Evolutionary conservation across 2,888 invertebrate species (phyloP), one percentile per base, ranked within the genome.

Genomic region (Acanthoscelides obtectus): DNA sequence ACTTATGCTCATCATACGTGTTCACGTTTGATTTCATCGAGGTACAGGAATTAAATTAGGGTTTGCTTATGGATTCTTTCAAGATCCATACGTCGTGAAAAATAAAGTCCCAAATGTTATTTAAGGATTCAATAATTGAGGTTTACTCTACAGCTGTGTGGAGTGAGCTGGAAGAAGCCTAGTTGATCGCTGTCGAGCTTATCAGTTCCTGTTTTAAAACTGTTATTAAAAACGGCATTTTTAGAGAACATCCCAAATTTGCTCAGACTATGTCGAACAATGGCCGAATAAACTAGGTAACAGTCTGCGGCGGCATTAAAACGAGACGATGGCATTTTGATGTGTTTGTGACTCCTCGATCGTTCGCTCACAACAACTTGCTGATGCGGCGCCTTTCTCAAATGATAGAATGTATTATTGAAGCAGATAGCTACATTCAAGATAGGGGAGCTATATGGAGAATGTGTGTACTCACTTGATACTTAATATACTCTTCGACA

Each of bases 251-350:
- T 5, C 6, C 25, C 25, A 45, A 45, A 45, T 45, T 76, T 76
- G 76, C 77, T 75, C 72, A 77, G 76, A 77, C 80, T 80, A 79
- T 81, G 12, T 12, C 12, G 45, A 81, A 82, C 81, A 81, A 82
- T 80, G 77, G 81, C 81, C 78, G 79, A 80, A 82, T 81, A 81
- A 81, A 80, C 80, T 80, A 81, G 80, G 81, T 81, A 82, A 80
- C 81, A 80, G 78, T 77, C 79, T 77, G 79, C 73, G 75, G 78
- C 80, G 45, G 45, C 45, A 45, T 45, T 45, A 45, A 45, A 45
- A 45, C 45, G 45, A 45, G 45, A 45, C 45, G 45, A 45, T 45
- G 45, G 45, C 45, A 45, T 45, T 45, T 45, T 45, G 45, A 45
- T 45, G 45, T 45, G 45, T 45, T 45, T 45, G 45, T 45, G 45